Conservation (phyloP, 2,113 vertebrate species). For the Dryoscopus gambensis region DNA sequence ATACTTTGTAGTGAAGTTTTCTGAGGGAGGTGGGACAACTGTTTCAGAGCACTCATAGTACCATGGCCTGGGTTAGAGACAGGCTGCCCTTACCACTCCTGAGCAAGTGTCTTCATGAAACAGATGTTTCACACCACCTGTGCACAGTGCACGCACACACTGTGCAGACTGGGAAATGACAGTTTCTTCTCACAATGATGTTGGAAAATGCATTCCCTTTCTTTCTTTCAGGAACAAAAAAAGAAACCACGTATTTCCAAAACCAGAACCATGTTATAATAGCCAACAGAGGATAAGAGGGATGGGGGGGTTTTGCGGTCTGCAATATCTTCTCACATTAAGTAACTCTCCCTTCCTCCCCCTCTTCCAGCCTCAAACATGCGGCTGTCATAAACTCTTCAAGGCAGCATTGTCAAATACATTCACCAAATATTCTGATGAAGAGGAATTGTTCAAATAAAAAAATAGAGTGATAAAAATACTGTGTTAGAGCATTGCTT, state of each 20-base stretch:
- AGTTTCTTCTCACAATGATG: background rate
- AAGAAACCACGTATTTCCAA: background rate
- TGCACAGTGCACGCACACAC: rapidly evolving
- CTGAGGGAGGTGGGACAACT: background rate
- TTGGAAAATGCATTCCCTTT: background rate
- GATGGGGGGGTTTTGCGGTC: rapidly evolving
- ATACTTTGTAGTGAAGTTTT: background rate
- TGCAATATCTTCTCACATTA: background rate
- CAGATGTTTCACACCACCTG: background rate
- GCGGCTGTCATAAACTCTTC: background rate
- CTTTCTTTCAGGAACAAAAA: background rate
- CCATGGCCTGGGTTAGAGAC: background rate
- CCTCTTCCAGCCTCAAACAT: background rate
- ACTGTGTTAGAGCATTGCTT: background rate
- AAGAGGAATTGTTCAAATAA: background rate
- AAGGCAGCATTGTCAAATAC: background rate
- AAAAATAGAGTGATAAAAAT: background rate
- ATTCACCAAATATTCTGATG: background rate
- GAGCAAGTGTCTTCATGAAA: background rate
- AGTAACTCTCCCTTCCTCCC: background rate
- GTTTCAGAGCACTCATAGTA: background rate
- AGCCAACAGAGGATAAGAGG: background rate
- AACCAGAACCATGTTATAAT: background rate
- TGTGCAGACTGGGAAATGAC: background rate
- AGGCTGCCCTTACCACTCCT: background rate